Conservation (phyloP, 2,113 vertebrate genomes). For the Bombycilla garrulus region DNA sequence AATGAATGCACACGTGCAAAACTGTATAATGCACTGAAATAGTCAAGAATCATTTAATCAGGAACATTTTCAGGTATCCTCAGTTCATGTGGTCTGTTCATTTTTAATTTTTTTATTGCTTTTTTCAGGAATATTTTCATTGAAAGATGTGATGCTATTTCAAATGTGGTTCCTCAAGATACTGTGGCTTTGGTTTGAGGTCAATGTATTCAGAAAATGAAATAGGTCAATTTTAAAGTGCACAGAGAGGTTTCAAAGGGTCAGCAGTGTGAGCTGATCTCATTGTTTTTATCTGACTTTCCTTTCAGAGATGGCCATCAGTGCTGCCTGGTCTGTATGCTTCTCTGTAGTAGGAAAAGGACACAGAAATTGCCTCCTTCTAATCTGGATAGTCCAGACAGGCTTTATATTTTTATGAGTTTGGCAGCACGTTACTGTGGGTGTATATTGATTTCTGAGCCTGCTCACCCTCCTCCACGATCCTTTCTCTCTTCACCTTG, state of each 20-base stretch:
- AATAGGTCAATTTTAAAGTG: not conserved
- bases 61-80: not conserved
- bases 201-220: not conserved
- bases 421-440: not conserved
- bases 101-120: not conserved
- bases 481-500: not conserved
- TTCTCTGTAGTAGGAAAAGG: not conserved
- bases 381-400: not conserved
- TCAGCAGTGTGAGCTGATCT: not conserved
- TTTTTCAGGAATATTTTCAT: not conserved
- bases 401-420: not conserved
- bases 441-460: not conserved
- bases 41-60: not conserved
- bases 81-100: not conserved
- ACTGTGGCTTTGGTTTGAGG: not conserved
- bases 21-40: not conserved
- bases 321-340: not conserved
- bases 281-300: not conserved
- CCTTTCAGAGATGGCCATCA: not conserved
- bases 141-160: not conserved
- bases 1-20: conserved; percentile 20
- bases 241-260: not conserved
- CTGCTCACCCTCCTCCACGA: not conserved
- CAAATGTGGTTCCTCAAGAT: not conserved
- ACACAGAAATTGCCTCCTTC: not conserved